Evolutionary conservation across 2,113 vertebrate species (phyloP), one percentile per base, ranked within the genome.

Genomic region (Pipa parva): DNA sequence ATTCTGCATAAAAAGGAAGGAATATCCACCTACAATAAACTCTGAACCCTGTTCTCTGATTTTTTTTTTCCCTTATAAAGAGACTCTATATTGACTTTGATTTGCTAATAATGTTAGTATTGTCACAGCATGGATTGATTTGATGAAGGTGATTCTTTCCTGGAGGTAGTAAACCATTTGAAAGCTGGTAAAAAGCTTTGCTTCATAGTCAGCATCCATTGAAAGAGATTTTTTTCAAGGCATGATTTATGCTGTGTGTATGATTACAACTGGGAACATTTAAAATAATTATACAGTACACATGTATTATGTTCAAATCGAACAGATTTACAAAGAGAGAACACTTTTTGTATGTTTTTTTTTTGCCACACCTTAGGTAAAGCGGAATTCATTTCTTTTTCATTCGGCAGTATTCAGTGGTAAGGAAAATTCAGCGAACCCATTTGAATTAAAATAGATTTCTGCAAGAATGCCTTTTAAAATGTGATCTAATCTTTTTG

Each of bases 91-190:
- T 10, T 55, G 52, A 18, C 25, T 55, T 55, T 55, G 52, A 55
- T 28, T 55, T 55, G 25, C 25, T 55, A 55, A 55, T 55, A 52
- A 52, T 52, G 49, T 52, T 52, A 52, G 22, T 26, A 52, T 52
- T 52, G 21, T 25, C 49, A 52, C 49, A 55, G 51, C 51, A 55
- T 2, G 25, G 51, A 28, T 55, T 28, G 25, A 55, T 55, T 55
- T 55, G 52, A 55, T 55, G 52, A 55, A 55, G 51, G 26, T 15
- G 27, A 55, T 55, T 6, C 26, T 55, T 55, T 55, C 26, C 1
- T 18, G 26, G 18, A 29, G 26, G 25, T 28, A 10, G 25, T 55
- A 55, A 55, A 26, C 1, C 26, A 55, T 55, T 26, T 55, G 29
- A 28, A 55, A 55, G 26, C 18, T 17, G 26, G 26, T 55, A 13